Base-by-base conservation (phyloP, 2,888 invertebrate genomes). In the Synanthedon formicaeformis region DNA sequence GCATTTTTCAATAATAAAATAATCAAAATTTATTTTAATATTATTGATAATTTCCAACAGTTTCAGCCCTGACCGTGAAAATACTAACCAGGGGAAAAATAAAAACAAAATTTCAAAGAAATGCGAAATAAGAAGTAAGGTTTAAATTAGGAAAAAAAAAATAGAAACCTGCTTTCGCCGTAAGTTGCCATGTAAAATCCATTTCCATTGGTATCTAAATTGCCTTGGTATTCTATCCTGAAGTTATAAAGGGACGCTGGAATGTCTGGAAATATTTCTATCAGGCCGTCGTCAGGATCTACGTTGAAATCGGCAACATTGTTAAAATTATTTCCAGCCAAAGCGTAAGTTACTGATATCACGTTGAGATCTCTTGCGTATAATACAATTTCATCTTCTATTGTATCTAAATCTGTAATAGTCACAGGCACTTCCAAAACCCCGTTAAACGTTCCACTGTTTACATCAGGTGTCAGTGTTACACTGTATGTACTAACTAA, bases 161-260 rank as follows among this genome's bases (percentile, higher is more conserved):
- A 12, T 59, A 73, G 76, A 75, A 60, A 78, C 78, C 50, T 54
- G 1, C 55, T 61, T 12, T 57, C 50, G 12, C 40, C 64, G 50
- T 69, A 72, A 11, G 54, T 54, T 48, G 78, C 80, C 2, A 52
- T 13, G 53, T 65, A 78, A 4, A 81, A 57, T 41, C 69, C 80
- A 48, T 55, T 55, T 3, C 73, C 73, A 41, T 57, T 27, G 11
- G 41, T 51, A 4, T 51, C 52, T 50, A 79, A 49, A 2, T 56
- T 55, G 41, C 79, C 80, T 2, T 58, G 59, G 54, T 77, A 80
- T 13, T 66, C 60, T 51, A 80, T 75, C 4, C 62, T 50, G 41
- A 80, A 66, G 1, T 57, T 67, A 23, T 73, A 78, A 3, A 63
- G 27, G 0, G 61, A 55, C 2, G 67, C 67, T 50, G 52, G 40